Percentiles rank a stretch among this genome's conserved stretches.
These are phyloP conservation scores for Myiopsitta monachus DNA, from an alignment of 2,113 vertebrate species.

Conservation along the genomic window DNA sequence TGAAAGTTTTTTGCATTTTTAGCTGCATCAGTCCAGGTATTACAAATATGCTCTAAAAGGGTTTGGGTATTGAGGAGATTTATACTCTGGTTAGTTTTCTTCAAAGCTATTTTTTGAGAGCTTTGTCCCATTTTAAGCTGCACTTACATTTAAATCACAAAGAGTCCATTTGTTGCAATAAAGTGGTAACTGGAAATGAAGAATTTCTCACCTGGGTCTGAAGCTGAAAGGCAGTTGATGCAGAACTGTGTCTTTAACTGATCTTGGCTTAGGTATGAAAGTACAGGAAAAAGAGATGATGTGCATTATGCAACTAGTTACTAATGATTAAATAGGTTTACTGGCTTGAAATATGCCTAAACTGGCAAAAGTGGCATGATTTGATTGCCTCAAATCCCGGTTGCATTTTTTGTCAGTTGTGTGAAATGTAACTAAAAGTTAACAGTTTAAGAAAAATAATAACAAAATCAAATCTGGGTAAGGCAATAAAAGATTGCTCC, in stretches of 20 bases:
- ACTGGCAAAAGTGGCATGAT: background rate
- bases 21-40: background rate
- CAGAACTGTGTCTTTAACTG: background rate
- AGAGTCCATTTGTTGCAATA: background rate
- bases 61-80: background rate
- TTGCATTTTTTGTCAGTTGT: background rate
- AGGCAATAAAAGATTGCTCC: background rate
- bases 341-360: background rate
- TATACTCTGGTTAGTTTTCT: background rate
- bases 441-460: background rate
- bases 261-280: background rate
- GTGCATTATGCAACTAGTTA: background rate
- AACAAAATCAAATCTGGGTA: background rate
- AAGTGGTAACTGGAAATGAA: background rate
- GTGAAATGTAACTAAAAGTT: background rate
- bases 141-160: background rate
- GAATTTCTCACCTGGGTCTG: background rate
- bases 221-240: background rate
- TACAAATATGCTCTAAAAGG: background rate
- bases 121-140: background rate
- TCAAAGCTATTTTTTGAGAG: background rate
- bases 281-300: background rate
- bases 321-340: background rate
- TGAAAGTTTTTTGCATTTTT: background rate
- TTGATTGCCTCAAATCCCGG: background rate